Conservation (phyloP, 1,140 invertebrate genomes). For the Pseudomyrmex flavicornis region DNA sequence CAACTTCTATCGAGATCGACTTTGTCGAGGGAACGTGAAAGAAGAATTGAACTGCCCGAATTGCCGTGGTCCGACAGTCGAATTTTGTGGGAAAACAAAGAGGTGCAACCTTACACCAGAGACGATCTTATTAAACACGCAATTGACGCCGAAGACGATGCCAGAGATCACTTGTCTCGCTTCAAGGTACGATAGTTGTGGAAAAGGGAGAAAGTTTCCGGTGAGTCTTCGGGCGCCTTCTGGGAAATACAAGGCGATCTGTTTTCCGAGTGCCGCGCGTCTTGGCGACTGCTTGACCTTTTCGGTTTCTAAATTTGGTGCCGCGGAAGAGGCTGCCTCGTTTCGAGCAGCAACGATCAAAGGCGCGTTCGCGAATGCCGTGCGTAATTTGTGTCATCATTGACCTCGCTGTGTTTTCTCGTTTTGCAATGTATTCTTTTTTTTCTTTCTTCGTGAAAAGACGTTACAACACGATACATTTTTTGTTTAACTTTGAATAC, state of each 20-base stretch:
- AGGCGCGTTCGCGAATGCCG: constrained; percentile 20
- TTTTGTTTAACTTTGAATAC: not conserved
- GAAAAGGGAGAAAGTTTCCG: not conserved
- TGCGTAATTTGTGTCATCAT: constrained; percentile 41
- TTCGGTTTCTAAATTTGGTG: constrained; percentile 82
- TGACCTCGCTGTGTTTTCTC: constrained; percentile 40
- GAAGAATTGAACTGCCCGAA: constrained; percentile 85
- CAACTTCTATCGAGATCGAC: constrained; percentile 73
- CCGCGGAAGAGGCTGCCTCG: constrained; percentile 72
- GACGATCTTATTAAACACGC: constrained; percentile 88
- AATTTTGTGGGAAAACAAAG: constrained; percentile 82
- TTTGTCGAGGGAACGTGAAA: not conserved
- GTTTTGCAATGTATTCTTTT: not conserved
- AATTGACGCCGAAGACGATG: constrained; percentile 87
- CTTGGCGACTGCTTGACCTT: constrained; percentile 82
- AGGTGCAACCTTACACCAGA: constrained; percentile 87
- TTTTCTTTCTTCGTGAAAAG: not conserved
- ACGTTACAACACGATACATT: too few relatives aligned
- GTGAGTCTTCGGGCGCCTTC: not conserved
- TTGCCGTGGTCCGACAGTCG: constrained; percentile 91
- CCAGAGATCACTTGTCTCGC: constrained; percentile 88
- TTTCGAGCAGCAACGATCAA: constrained; percentile 42
- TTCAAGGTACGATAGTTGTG: constrained; percentile 80
- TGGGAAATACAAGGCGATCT: constrained; percentile 33
- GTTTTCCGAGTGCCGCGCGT: constrained; percentile 60